phyloP scores from a whole-genome alignment of 2,888 invertebrate species.

The Lasioglossum morio region DNA sequence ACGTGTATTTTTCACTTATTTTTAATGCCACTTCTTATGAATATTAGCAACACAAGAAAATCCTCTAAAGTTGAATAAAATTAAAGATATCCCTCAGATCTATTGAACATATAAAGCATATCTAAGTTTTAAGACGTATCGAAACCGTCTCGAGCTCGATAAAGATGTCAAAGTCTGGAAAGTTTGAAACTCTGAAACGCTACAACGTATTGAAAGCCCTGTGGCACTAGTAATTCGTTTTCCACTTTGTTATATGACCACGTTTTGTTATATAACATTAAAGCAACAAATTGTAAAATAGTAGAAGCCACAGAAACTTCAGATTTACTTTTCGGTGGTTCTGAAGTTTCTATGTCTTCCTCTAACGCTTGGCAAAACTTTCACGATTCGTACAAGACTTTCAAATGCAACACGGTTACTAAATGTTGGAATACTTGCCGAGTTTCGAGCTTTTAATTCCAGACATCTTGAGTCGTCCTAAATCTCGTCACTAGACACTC shows the following conservation, averaged over 20 bases:
- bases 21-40: background rate
- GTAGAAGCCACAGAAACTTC: background rate
- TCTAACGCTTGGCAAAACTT: background rate
- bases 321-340: background rate
- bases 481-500: background rate
- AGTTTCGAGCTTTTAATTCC: constrained; percentile 4
- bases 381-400: background rate
- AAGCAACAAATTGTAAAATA: background rate
- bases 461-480: background rate
- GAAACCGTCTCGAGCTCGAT: background rate
- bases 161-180: constrained; percentile 18
- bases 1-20: background rate
- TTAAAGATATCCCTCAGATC: background rate
- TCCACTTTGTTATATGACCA: background rate
- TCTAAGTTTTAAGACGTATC: background rate
- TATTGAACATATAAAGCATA: background rate
- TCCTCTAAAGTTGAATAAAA: background rate
- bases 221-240: background rate
- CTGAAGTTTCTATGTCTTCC: background rate
- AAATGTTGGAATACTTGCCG: background rate
- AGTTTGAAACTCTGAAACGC: background rate
- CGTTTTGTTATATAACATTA: too few relatives aligned
- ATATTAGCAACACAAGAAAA: background rate
- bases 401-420: background rate
- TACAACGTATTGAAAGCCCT: background rate